phyloP scores from a whole-genome alignment of 2,113 vertebrate species.

The Anhinga rufa region DNA sequence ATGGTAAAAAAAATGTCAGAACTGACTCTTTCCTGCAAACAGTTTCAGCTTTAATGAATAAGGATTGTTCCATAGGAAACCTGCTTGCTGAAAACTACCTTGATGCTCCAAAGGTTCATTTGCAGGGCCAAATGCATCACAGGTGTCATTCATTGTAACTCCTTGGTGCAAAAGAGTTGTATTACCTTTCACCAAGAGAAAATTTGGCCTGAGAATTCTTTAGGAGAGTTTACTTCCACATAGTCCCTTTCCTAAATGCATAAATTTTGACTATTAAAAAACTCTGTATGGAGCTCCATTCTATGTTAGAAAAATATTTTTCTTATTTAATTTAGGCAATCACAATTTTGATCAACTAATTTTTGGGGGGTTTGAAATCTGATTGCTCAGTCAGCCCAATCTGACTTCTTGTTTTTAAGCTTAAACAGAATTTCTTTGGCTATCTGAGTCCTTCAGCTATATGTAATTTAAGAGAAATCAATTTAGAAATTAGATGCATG shows the following conservation, averaged over 20 bases:
- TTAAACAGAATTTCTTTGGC: not conserved
- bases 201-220: not conserved
- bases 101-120: not conserved
- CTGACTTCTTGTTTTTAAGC: not conserved
- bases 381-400: not conserved
- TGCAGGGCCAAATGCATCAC: not conserved
- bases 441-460: not conserved
- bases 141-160: not conserved
- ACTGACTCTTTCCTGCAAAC: not conserved
- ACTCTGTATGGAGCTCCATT: not conserved
- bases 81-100: not conserved
- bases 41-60: not conserved
- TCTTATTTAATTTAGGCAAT: not conserved
- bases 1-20: not conserved
- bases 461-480: not conserved
- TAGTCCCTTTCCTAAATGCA: not conserved
- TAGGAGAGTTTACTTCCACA: not conserved
- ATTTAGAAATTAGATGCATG: not conserved
- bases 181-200: not conserved
- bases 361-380: not conserved
- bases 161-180: not conserved
- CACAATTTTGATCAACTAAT: not conserved
- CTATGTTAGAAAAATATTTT: not conserved
- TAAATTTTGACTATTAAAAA: not conserved
- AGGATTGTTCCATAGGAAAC: not conserved